Evolutionary conservation across 1,140 invertebrate genomes (phyloP).

Genomic region (Lamellibrachia luymesi): DNA sequence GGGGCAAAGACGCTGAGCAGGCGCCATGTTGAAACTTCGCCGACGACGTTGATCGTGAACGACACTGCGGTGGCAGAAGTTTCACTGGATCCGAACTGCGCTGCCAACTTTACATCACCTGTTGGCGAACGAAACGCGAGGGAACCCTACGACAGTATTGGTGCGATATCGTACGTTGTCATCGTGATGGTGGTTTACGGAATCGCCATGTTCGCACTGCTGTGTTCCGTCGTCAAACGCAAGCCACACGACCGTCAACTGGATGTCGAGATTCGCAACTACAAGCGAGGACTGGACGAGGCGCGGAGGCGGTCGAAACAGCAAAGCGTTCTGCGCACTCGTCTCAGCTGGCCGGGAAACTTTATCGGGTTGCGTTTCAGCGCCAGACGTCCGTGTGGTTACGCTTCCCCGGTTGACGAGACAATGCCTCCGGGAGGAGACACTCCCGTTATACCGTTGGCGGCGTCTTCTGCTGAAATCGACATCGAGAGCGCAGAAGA

Average conservation of each 20-base stretch:
- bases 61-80: background rate
- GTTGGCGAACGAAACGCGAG: background rate
- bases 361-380: constrained; percentile 1
- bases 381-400: background rate
- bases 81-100: background rate
- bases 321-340: background rate
- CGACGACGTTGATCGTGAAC: background rate
- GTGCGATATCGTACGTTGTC: constrained; percentile 4
- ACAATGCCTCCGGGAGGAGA: background rate
- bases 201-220: constrained; percentile 2
- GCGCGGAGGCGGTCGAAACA: background rate
- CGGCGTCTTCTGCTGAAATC: background rate
- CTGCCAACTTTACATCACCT: background rate
- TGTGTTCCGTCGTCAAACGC: background rate
- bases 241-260: background rate
- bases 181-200: constrained; percentile 16
- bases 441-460: background rate
- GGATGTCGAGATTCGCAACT: constrained; percentile 7
- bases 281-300: background rate
- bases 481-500: background rate
- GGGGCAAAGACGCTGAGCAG: background rate
- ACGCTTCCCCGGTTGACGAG: background rate
- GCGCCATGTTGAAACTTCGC: background rate
- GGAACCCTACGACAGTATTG: background rate
- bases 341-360: constrained; percentile 15